phyloP scores from a whole-genome alignment of 2,888 invertebrate genomes.

The Drosophila leonis region DNA sequence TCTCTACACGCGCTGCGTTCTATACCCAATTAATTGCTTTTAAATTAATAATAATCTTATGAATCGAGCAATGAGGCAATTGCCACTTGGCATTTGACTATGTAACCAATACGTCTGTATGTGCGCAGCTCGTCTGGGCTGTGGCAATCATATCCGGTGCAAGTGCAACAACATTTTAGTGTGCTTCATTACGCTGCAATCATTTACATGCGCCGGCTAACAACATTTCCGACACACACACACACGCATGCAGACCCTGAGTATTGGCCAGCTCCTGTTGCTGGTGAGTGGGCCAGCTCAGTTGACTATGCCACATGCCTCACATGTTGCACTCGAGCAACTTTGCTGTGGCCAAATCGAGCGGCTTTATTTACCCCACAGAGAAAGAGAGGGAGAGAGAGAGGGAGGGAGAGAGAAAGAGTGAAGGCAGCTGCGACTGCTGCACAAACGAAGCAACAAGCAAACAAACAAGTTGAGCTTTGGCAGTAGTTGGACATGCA shows the following conservation, averaged over 20 bases:
- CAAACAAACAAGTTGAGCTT: constrained; percentile 75
- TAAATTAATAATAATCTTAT: constrained; percentile 1
- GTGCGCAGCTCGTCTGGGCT: not conserved
- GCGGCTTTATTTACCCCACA: constrained; percentile 67
- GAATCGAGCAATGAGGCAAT: constrained; percentile 14
- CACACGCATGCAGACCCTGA: constrained; percentile 1
- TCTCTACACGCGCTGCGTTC: not conserved
- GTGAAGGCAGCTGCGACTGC: constrained; percentile 18
- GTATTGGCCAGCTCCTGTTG: constrained; percentile 34
- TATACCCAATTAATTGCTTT: constrained; percentile 11
- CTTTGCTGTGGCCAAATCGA: constrained; percentile 68
- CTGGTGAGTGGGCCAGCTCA: constrained; percentile 26
- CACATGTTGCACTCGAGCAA: constrained; percentile 63
- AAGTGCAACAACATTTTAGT: constrained; percentile 41
- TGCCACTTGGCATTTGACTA: constrained; percentile 8
- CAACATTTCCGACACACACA: constrained; percentile 22
- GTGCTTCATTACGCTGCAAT: constrained; percentile 67
- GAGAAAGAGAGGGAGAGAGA: not conserved
- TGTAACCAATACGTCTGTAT: constrained; percentile 9
- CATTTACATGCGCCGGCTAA: constrained; percentile 46
- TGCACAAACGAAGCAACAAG: constrained; percentile 59
- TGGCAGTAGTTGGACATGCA: constrained; percentile 38
- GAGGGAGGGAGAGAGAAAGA: not conserved
- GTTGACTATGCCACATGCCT: constrained; percentile 29
- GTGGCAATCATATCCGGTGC: constrained; percentile 24